Evolutionary conservation across 2,797 vertebrate genomes (phyloP), one percentile per base, ranked within the genome.

Genomic region (Lates japonicus): DNA sequence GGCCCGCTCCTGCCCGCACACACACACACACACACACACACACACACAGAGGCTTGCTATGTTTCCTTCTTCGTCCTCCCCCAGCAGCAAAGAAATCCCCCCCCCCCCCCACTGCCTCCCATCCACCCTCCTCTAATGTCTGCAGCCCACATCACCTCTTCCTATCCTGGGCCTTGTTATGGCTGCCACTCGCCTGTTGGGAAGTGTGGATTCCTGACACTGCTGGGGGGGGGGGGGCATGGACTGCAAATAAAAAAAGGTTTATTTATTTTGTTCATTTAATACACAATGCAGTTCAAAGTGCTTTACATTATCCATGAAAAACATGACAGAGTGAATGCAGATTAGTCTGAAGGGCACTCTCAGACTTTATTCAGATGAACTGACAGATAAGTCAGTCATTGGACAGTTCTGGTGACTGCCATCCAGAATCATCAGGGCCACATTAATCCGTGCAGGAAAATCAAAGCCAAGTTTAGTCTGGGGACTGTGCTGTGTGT

Each of bases 141-240:
- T 89, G 86, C 70, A 87, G 88, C 85, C 85, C 92, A 59, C 87
- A 91, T 91, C 80, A 73, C 5, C 76, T 91, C 82, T 87, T 94
- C 94, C 93, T 92, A 80, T 89, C 72, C 78, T 70, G 54, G 80
- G 59, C 66, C 85, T 84, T 94, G 89, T 94, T 95, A 93, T 95
- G 94, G 87, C 94, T 92, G 66, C 35, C 29, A 73, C 35, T 55
- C 2, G 49, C 42, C 52, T 20, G 62, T 20, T 25, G 14, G 70
- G 58, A 73, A 79, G 60, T 62, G 68, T 73, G 46, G 35, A 74
- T 78, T 76, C 77, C 37, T 0, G 25, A 44, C 22, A 11, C 49
- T n/a, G 10, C 19, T 10, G 19, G 19, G 8, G 48, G 19, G 9
- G 46, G 48, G 48, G 19, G 48, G 9, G 17, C 7, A 19, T 48